Percentiles rank a stretch among this genome's conserved stretches.
These are phyloP conservation scores for Elmis aenea DNA, from an alignment of 2,888 invertebrate species.

Conservation along the genomic window DNA sequence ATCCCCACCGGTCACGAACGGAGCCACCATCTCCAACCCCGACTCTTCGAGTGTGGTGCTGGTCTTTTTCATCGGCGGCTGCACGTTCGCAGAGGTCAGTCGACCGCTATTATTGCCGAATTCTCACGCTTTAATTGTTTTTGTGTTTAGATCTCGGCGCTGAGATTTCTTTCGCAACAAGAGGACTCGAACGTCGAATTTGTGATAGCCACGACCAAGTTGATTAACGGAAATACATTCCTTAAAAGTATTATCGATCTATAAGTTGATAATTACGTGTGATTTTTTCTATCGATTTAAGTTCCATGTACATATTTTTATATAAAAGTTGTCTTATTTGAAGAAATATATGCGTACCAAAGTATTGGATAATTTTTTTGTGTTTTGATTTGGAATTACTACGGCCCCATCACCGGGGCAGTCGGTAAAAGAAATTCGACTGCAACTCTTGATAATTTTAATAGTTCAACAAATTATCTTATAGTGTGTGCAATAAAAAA, in stretches of 20 bases:
- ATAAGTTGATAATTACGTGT: conserved; percentile 14
- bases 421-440: too few species aligned
- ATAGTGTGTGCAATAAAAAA: too few species aligned
- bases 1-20: conserved; percentile 46
- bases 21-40: conserved; percentile 37
- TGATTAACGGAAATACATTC: conserved; percentile 86
- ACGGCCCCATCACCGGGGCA: too few species aligned
- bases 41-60: conserved; percentile 70
- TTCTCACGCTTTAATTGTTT: background rate
- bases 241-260: conserved; percentile 68
- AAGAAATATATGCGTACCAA: too few species aligned
- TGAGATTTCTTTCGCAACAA: conserved; percentile 68
- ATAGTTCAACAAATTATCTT: too few species aligned
- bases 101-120: background rate
- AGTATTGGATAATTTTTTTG: too few species aligned
- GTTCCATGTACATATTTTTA: too few species aligned
- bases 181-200: conserved; percentile 84
- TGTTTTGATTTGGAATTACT: too few species aligned
- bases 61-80: conserved; percentile 95
- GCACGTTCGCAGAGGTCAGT: conserved; percentile 81
- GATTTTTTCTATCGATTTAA: too few species aligned
- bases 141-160: conserved; percentile 57
- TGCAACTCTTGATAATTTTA: too few species aligned
- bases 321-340: too few species aligned
- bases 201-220: conserved; percentile 84